Conservation (phyloP, 2,113 vertebrate species). For the Sturnira hondurensis region DNA sequence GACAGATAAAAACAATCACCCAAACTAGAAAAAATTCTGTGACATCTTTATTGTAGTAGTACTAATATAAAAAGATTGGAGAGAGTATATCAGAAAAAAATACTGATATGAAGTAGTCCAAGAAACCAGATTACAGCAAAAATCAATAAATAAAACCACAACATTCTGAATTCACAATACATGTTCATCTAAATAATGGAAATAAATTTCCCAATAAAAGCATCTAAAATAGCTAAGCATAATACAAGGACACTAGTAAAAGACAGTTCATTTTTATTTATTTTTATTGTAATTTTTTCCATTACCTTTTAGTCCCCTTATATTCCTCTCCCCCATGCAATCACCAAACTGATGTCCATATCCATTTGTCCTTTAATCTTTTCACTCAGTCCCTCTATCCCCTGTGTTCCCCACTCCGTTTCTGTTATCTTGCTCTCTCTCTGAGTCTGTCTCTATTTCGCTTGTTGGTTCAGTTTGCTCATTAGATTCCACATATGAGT, state of each 20-base stretch:
- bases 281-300: no score
- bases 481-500: no score
- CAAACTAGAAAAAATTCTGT: not conserved
- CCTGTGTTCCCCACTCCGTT: no score
- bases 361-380: no score
- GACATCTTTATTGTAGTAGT: not conserved
- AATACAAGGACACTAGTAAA: slow-evolving; percentile 29
- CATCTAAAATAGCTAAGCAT: slow-evolving; percentile 15
- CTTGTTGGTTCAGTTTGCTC: no score
- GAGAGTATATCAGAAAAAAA: not conserved
- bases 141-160: not conserved
- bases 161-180: not conserved
- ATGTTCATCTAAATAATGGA: not conserved
- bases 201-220: not conserved
- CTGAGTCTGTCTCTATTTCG: no score
- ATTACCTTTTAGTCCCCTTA: no score
- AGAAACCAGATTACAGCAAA: not conserved
- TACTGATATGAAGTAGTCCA: not conserved
- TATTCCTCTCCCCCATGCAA: no score
- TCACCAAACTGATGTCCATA: no score
- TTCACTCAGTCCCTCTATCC: no score
- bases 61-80: not conserved
- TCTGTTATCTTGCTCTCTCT: no score
- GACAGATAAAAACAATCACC: not conserved
- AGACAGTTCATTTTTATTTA: not conserved